Percentiles rank a stretch among this genome's conserved stretches.
Evolutionary conservation across 2,113 vertebrate genomes (phyloP).

Genomic region (Platysteira castanea): DNA sequence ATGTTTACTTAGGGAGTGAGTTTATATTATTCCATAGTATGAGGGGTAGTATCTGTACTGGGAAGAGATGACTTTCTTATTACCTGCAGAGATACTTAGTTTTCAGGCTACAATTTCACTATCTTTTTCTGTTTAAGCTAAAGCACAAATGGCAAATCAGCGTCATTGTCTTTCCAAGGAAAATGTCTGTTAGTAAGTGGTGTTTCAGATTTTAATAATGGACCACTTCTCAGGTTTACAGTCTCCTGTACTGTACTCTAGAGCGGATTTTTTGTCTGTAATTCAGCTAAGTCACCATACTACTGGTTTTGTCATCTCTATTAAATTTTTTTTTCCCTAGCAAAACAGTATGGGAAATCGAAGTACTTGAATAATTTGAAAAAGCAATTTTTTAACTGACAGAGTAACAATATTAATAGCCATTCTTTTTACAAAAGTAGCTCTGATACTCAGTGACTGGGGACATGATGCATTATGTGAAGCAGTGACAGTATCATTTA

Average conservation of each 20-base stretch:
- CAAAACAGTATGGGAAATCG: background rate
- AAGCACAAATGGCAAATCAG: background rate
- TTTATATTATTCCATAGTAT: background rate
- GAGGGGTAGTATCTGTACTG: background rate
- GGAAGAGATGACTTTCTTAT: background rate
- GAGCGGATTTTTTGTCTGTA: background rate
- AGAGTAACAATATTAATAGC: background rate
- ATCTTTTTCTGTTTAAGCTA: background rate
- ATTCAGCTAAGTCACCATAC: background rate
- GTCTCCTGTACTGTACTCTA: background rate
- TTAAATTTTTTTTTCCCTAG: background rate
- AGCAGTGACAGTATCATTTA: background rate
- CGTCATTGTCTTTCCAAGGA: background rate
- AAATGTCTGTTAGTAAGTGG: background rate
- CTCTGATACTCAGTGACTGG: background rate
- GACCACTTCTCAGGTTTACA: background rate
- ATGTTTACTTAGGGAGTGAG: background rate
- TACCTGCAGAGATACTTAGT: background rate
- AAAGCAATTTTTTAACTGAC: background rate
- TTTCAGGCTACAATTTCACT: background rate
- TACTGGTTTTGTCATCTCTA: background rate
- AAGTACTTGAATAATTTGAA: background rate
- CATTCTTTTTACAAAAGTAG: background rate
- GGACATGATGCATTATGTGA: background rate
- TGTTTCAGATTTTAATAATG: background rate